phyloP scores from a whole-genome alignment of 2,888 invertebrate genomes.

The Acanthosepion lycidas region DNA sequence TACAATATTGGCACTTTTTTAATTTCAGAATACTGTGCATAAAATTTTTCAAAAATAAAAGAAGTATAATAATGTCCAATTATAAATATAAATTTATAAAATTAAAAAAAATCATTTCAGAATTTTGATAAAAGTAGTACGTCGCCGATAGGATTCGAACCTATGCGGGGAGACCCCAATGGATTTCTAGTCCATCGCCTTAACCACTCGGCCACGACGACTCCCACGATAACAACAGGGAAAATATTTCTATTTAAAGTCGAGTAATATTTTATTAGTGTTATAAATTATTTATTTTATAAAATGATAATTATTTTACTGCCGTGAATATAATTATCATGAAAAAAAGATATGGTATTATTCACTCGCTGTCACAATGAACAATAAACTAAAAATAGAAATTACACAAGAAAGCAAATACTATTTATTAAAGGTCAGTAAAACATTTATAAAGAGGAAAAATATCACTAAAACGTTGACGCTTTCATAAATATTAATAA shows the following conservation, averaged over 20 bases:
- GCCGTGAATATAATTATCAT: neutral
- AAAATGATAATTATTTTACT: neutral
- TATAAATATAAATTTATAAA: neutral
- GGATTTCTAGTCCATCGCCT: conserved; percentile 33
- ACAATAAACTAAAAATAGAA: too few relatives aligned
- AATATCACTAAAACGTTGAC: neutral
- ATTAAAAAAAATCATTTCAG: neutral
- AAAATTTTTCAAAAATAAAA: neutral
- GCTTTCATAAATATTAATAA: neutral
- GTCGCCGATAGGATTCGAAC: conserved; percentile 33
- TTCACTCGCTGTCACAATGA: neutral
- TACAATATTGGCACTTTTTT: too few relatives aligned
- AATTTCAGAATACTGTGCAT: too few relatives aligned
- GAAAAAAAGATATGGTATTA: neutral
- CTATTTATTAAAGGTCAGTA: too few relatives aligned
- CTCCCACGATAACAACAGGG: neutral
- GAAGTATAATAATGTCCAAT: neutral
- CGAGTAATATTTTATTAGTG: neutral
- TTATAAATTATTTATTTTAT: neutral
- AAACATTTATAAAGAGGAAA: neutral
- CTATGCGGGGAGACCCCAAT: conserved; percentile 33
- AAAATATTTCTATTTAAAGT: neutral
- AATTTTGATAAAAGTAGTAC: neutral
- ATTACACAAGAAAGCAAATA: too few relatives aligned
- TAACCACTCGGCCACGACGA: conserved; percentile 33